Conservation (phyloP, 2,113 vertebrate genomes). For the Bubo bubo region DNA sequence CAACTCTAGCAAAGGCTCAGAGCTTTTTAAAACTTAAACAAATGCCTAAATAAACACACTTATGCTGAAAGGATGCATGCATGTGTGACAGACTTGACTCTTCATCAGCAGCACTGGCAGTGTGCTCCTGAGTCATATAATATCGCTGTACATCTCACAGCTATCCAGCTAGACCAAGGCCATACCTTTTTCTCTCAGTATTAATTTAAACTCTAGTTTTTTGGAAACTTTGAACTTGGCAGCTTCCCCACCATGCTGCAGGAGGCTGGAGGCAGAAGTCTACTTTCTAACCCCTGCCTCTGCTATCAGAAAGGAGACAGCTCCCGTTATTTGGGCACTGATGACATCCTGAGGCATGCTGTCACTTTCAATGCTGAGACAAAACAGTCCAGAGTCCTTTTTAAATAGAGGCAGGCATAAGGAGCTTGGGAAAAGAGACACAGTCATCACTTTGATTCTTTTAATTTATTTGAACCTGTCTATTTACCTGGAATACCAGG, state of each 20-base stretch:
- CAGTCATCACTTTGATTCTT: neutral
- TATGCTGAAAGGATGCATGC: neutral
- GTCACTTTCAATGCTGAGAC: neutral
- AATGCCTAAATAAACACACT: neutral
- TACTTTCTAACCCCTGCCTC: neutral
- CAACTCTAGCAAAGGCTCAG: neutral
- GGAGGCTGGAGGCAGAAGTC: neutral
- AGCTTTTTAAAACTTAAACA: slow-evolving; percentile 28
- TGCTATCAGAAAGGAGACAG: neutral
- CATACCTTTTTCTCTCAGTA: neutral
- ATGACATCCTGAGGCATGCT: neutral
- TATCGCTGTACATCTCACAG: neutral
- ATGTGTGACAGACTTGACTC: neutral
- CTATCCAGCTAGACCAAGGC: neutral
- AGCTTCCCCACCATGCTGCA: neutral
- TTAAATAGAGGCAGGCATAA: neutral
- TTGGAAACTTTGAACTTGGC: neutral
- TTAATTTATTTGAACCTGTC: neutral
- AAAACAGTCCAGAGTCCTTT: neutral
- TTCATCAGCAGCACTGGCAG: neutral
- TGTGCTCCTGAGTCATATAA: neutral
- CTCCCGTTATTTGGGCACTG: fast-evolving
- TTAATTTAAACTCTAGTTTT: neutral
- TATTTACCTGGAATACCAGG: neutral
- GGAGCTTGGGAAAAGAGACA: neutral